Conservation (phyloP, 2,797 vertebrate species). For the Hipposideros larvatus region DNA sequence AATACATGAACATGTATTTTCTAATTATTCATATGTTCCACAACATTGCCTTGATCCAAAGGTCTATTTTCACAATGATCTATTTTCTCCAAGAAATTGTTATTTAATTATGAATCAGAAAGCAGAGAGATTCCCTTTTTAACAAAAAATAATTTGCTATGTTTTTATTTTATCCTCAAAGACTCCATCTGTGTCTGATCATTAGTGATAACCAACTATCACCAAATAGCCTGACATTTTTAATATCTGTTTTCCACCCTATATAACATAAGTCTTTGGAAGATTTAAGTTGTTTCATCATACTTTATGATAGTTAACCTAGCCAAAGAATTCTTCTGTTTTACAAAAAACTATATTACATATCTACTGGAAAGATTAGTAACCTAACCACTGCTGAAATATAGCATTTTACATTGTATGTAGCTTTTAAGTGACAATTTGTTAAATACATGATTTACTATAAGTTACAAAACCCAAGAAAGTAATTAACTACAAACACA, state of each 20-base stretch:
- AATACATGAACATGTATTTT: conserved; percentile 35
- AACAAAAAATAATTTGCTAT: not conserved
- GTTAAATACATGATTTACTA: not conserved
- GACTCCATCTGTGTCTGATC: not conserved
- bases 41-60: not conserved
- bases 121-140: not conserved
- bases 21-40: conserved; percentile 3
- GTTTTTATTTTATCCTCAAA: conserved; percentile 44
- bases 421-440: conserved; percentile 15
- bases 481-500: not conserved
- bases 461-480: conserved; percentile 13
- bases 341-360: not conserved
- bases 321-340: not conserved
- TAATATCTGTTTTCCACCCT: not conserved
- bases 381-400: not conserved
- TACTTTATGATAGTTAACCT: not conserved
- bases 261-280: not conserved
- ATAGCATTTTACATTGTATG: not conserved
- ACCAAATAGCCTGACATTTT: not conserved
- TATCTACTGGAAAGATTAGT: not conserved
- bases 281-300: not conserved
- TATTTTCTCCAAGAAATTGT: not conserved
- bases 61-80: not conserved
- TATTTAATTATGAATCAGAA: conserved; percentile 24
- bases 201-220: conserved; percentile 7